Evolutionary conservation across 2,888 invertebrate genomes (phyloP).

Genomic region (Ophion ellenae): DNA sequence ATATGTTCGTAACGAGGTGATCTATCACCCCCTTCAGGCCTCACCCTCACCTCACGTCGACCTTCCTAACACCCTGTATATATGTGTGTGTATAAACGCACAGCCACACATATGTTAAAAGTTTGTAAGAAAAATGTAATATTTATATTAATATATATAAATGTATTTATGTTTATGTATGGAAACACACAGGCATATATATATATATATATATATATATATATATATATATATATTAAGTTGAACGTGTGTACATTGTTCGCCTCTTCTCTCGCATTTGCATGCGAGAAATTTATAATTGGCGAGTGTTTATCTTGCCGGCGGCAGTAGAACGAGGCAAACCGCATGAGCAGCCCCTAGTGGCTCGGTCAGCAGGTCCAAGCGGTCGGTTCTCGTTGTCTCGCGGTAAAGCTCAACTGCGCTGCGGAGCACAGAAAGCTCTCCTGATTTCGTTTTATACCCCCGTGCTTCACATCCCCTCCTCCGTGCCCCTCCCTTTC

Average conservation of each 20-base stretch:
- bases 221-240: background rate
- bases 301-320: constrained; percentile 74
- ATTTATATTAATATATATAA: too few relatives aligned
- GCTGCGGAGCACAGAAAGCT: constrained; percentile 68
- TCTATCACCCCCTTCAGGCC: too few relatives aligned
- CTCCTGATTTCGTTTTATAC: constrained; percentile 64
- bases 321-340: constrained; percentile 50
- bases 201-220: too few relatives aligned
- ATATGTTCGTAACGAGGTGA: too few relatives aligned
- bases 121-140: too few relatives aligned
- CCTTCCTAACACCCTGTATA: too few relatives aligned
- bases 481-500: constrained; percentile 9
- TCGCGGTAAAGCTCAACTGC: constrained; percentile 68
- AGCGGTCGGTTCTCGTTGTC: constrained; percentile 61
- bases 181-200: too few relatives aligned
- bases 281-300: constrained; percentile 77
- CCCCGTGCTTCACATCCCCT: background rate
- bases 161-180: too few relatives aligned
- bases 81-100: too few relatives aligned
- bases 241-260: background rate
- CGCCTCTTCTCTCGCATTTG: constrained; percentile 67
- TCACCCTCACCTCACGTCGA: too few relatives aligned
- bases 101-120: too few relatives aligned
- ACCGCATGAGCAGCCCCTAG: constrained; percentile 53
- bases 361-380: constrained; percentile 59